A percentile compares a stretch with the other conserved stretches of the same genome.
phyloP scores from a whole-genome alignment of 2,888 invertebrate genomes.

The Ornithoptera alexandrae region DNA sequence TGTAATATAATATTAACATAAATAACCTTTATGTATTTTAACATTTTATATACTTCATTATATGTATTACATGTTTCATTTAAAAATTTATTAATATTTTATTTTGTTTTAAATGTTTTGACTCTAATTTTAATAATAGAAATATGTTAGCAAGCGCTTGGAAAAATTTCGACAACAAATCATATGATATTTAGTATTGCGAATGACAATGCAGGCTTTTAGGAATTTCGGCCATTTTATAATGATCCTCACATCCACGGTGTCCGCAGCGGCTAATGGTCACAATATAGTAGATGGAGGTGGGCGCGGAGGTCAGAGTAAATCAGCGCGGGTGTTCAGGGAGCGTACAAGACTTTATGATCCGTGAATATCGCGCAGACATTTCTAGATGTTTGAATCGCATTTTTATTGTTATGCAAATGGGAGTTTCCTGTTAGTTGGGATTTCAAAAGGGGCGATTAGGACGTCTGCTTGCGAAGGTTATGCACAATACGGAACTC shows the following conservation, averaged over 20 bases:
- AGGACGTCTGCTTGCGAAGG: slow-evolving; percentile 79
- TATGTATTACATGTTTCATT: too few relatives aligned
- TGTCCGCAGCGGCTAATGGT: slow-evolving; percentile 42
- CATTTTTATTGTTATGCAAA: slow-evolving; percentile 81
- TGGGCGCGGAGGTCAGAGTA: slow-evolving; percentile 61
- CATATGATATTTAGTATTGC: slow-evolving; percentile 32
- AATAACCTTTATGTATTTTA: too few relatives aligned
- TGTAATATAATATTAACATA: too few relatives aligned
- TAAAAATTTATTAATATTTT: too few relatives aligned
- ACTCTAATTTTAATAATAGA: neutral
- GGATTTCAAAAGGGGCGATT: slow-evolving; percentile 80
- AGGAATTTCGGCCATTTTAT: slow-evolving; percentile 57
- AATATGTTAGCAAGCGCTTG: neutral
- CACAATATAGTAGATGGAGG: slow-evolving; percentile 42
- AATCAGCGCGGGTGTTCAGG: slow-evolving; percentile 63
- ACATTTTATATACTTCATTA: too few relatives aligned
- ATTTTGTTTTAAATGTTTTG: neutral
- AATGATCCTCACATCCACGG: slow-evolving; percentile 47
- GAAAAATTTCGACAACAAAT: slow-evolving; percentile 44
- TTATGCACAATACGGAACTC: slow-evolving; percentile 67
- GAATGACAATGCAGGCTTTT: slow-evolving; percentile 48
- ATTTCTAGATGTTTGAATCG: slow-evolving; percentile 79
- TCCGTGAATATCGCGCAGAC: slow-evolving; percentile 79
- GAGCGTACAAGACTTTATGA: slow-evolving; percentile 75
- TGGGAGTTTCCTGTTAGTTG: slow-evolving; percentile 78